These are phyloP conservation scores for Orthonevra nobilis DNA, from an alignment of 2,888 invertebrate genomes.

Conservation along the genomic window DNA sequence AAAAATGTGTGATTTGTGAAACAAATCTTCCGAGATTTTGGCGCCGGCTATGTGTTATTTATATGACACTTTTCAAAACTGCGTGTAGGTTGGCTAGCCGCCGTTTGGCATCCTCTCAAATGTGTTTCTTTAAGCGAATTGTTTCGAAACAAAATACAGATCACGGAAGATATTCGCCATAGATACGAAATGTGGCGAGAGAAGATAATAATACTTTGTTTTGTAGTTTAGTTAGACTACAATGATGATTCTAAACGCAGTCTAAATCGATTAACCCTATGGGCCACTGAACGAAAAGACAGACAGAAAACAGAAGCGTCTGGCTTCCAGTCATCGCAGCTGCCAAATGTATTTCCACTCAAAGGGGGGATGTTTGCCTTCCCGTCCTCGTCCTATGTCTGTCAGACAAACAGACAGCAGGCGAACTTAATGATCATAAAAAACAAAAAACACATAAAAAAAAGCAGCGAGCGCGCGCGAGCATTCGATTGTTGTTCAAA, in stretches of 20 bases:
- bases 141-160: conserved; percentile 22
- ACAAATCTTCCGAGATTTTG: conserved; percentile 63
- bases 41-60: conserved; percentile 62
- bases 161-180: conserved; percentile 12
- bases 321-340: conserved; percentile 45
- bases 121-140: conserved; percentile 32
- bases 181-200: conserved; percentile 27
- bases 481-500: conserved; percentile 63
- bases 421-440: conserved; percentile 49
- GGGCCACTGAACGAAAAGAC: too few relatives aligned
- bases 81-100: conserved; percentile 18
- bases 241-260: too few relatives aligned
- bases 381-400: conserved; percentile 27
- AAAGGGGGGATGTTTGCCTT: conserved; percentile 36
- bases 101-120: too few relatives aligned
- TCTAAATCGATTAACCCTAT: too few relatives aligned
- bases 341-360: conserved; percentile 60
- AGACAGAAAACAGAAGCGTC: conserved; percentile 19
- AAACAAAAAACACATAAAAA: too few relatives aligned
- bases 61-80: conserved; percentile 47
- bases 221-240: too few relatives aligned
- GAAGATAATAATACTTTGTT: too few relatives aligned
- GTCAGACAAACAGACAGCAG: conserved; percentile 24
- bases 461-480: conserved; percentile 38
- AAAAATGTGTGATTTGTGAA: conserved; percentile 38